A percentile compares a stretch with the other conserved stretches of the same genome.
phyloP scores from a whole-genome alignment of 1,140 invertebrate species.

The Harlomillsia oculata region DNA sequence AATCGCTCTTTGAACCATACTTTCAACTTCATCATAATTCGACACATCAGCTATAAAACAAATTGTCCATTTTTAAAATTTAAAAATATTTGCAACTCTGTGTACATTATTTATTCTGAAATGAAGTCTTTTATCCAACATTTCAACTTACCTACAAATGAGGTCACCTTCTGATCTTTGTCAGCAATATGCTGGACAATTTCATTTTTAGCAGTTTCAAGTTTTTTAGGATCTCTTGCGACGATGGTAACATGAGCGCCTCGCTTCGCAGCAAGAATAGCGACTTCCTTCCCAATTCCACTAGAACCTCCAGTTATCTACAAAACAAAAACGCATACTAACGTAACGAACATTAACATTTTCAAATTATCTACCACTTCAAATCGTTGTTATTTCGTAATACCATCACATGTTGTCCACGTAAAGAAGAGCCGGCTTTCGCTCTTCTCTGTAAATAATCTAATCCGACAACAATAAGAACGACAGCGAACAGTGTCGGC shows the following conservation, averaged over 20 bases:
- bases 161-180: slow-evolving; percentile 56
- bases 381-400: too few species aligned
- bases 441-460: too few species aligned
- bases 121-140: too few species aligned
- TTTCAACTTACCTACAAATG: slow-evolving; percentile 46
- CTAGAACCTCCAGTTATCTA: slow-evolving; percentile 87
- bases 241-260: slow-evolving; percentile 85
- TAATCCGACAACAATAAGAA: too few species aligned
- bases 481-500: too few species aligned
- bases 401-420: too few species aligned
- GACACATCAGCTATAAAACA: slow-evolving; percentile 59
- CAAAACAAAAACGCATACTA: too few species aligned
- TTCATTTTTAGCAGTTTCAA: slow-evolving; percentile 53
- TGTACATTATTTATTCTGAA: not conserved
- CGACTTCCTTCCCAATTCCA: slow-evolving; percentile 82
- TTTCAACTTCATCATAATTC: slow-evolving; percentile 52
- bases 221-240: slow-evolving; percentile 62
- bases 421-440: too few species aligned
- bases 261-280: slow-evolving; percentile 58
- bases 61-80: not conserved
- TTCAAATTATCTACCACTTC: too few species aligned
- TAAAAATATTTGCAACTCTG: not conserved
- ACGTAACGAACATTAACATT: too few species aligned
- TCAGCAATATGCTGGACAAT: slow-evolving; percentile 43
- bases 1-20: slow-evolving; percentile 51